Evolutionary conservation across 2,797 vertebrate species (phyloP), one percentile per base, ranked within the genome.

Genomic region (Eupleurogrammus muticus): DNA sequence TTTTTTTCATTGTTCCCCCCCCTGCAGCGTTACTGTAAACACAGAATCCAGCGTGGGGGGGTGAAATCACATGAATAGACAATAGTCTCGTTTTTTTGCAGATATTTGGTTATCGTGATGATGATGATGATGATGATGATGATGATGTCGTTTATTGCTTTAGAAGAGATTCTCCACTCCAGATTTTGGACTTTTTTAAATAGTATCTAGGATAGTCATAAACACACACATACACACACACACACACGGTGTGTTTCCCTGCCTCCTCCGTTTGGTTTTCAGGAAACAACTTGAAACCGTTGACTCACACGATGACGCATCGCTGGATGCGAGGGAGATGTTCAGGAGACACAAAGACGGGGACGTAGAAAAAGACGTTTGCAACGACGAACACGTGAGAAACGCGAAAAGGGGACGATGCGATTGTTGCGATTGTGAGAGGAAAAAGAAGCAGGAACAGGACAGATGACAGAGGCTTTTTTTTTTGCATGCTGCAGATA

Each of bases 391-490:
- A n/a, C n/a, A 80, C 56, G 42, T 68, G 32, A 79, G 62, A 51
- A 40, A 79, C 64, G 75, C 47, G 48, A 84, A 80, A 84, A 75
- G 64, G 70, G 70, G 70, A 84, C 70, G 17, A 68, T 40, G 69
- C 58, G n/a, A n/a, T n/a, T n/a, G n/a, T n/a, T n/a, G n/a, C n/a
- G n/a, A 61, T 71, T 52, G 51, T 65, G 62, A 70, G 77, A 73
- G 50, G 71, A 62, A 81, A 87, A 71, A 81, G 70, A 61, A 23
- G 35, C 13, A 69, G 68, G 54, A 79, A 51, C 54, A 83, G 84
- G 80, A 74, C 55, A 74, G 84, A 87, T 79, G 75, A 79, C 78
- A 80, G 74, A 70, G 70, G 50, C 53, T 80, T n/a, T n/a, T n/a
- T n/a, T n/a, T n/a, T n/a, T n/a, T n/a, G n/a, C n/a, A n/a, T n/a